phyloP scores from a whole-genome alignment of 2,113 vertebrate genomes.

The Edolisoma coerulescens region DNA sequence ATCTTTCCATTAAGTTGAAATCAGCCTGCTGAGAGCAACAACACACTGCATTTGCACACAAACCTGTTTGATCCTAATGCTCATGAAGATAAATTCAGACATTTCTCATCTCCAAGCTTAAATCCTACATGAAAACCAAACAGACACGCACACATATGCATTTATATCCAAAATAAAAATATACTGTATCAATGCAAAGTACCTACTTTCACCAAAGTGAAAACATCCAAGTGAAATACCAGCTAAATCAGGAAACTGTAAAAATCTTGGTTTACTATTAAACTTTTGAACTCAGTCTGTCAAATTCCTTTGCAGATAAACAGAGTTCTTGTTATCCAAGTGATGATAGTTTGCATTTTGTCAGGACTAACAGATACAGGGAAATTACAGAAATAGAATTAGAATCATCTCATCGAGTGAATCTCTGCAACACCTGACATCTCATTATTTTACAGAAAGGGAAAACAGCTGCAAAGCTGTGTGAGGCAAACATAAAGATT shows the following conservation, averaged over 20 bases:
- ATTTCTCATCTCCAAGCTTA: background rate
- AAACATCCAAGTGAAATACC: background rate
- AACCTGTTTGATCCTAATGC: background rate
- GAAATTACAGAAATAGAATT: slow-evolving; percentile 15
- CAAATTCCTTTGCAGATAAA: slow-evolving; percentile 27
- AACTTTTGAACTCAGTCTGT: slow-evolving; percentile 9
- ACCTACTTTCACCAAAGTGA: background rate
- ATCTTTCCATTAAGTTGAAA: background rate
- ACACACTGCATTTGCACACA: background rate
- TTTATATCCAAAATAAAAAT: background rate
- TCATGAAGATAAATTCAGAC: background rate
- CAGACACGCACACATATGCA: rapidly evolving
- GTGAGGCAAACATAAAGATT: background rate
- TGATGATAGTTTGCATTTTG: background rate
- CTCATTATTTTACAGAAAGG: slow-evolving; percentile 1
- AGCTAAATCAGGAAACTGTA: background rate
- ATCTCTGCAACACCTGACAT: background rate
- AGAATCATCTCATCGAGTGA: background rate
- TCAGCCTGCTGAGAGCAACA: slow-evolving; percentile 19
- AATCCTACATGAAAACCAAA: background rate
- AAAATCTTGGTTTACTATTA: background rate
- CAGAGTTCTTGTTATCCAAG: background rate
- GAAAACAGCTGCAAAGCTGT: slow-evolving; percentile 4
- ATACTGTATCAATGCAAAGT: background rate
- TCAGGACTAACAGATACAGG: background rate